Evolutionary conservation across 2,113 vertebrate species (phyloP).

Genomic region (Dendrocopos noguchii): DNA sequence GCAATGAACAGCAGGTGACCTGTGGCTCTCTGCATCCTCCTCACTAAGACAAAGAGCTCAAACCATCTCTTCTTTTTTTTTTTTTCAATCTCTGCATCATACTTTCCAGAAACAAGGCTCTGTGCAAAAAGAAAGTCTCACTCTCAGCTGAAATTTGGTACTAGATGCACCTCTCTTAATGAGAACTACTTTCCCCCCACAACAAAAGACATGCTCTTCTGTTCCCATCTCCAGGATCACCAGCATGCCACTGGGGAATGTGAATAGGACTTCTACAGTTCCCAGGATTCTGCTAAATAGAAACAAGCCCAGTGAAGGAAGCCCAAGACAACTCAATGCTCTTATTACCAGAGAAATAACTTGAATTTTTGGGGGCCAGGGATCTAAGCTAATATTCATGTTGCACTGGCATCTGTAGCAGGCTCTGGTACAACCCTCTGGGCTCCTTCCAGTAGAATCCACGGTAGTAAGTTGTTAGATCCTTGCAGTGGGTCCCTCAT

Average conservation of each 20-base stretch:
- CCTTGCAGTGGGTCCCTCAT: rapidly evolving
- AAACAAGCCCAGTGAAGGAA: background rate
- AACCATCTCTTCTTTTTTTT: background rate
- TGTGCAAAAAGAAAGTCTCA: background rate
- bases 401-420: background rate
- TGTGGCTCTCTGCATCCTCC: background rate
- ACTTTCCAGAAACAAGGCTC: background rate
- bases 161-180: background rate
- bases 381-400: background rate
- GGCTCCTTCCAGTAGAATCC: background rate
- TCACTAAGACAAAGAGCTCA: background rate
- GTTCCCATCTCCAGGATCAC: background rate
- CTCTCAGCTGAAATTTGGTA: background rate
- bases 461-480: background rate
- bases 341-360: background rate
- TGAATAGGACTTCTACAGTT: background rate
- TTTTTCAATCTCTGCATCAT: background rate
- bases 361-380: background rate
- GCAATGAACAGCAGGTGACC: background rate
- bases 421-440: background rate
- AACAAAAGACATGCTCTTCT: background rate
- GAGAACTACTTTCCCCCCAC: background rate
- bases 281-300: background rate
- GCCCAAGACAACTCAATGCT: background rate
- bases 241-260: background rate